phyloP scores from a whole-genome alignment of 2,888 invertebrate genomes.

The Atethmia centrago region DNA sequence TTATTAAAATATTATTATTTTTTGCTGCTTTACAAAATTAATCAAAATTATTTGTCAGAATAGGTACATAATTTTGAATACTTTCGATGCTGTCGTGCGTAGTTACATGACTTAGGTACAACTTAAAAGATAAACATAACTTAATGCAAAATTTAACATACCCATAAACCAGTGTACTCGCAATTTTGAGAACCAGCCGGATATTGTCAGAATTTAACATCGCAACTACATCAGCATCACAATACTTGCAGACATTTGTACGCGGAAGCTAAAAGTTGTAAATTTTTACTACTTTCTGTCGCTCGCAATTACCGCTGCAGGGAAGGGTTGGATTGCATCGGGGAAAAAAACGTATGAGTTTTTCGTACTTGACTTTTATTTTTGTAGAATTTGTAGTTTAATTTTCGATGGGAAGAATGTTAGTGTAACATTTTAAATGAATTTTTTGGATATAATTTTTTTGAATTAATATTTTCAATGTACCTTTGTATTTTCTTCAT shows the following conservation, averaged over 20 bases:
- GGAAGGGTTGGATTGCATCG: conserved; percentile 75
- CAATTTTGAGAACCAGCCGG: conserved; percentile 76
- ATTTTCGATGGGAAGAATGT: neutral
- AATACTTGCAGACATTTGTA: conserved; percentile 79
- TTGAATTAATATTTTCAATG: too few relatives aligned
- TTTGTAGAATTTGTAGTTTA: neutral
- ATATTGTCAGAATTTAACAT: conserved; percentile 78
- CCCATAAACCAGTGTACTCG: conserved; percentile 53
- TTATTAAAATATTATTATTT: neutral
- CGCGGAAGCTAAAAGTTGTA: conserved; percentile 85
- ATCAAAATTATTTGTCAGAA: neutral
- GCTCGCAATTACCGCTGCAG: conserved; percentile 77
- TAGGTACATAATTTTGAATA: neutral
- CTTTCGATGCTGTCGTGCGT: neutral
- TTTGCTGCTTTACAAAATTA: neutral
- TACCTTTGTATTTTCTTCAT: too few relatives aligned
- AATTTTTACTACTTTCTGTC: conserved; percentile 86
- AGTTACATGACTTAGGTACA: neutral
- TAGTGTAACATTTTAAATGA: too few relatives aligned
- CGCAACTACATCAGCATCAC: conserved; percentile 83
- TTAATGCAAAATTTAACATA: conserved; percentile 45
- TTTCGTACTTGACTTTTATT: conserved; percentile 36
- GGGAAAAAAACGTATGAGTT: conserved; percentile 56
- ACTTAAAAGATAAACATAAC: conserved; percentile 10
- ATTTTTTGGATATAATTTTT: too few relatives aligned